Evolutionary conservation across 2,888 invertebrate genomes (phyloP).

Genomic region (Drosophila leonis): DNA sequence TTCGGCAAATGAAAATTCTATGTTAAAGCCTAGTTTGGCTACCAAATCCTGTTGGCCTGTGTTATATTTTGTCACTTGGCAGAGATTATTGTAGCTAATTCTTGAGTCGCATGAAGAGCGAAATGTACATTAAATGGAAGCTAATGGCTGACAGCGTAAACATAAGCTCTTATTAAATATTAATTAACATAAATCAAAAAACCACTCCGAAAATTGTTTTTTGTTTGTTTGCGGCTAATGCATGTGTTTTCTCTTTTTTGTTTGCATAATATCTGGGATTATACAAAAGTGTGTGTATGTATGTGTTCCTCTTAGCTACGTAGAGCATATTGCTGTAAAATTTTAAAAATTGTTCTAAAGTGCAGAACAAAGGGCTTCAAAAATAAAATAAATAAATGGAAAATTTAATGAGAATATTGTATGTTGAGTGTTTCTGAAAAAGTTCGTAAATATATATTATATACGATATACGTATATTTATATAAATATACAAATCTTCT

Average conservation of each 20-base stretch:
- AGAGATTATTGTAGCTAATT: constrained; percentile 61
- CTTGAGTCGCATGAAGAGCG: constrained; percentile 1
- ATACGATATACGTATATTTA: no score
- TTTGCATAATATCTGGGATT: constrained; percentile 28
- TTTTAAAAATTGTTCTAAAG: constrained; percentile 51
- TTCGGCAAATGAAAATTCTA: background rate
- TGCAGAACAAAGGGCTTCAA: constrained; percentile 1
- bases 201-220: constrained; percentile 42
- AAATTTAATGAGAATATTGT: background rate
- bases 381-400: background rate
- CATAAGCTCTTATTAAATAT: constrained; percentile 69
- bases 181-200: constrained; percentile 77
- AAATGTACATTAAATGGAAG: constrained; percentile 2
- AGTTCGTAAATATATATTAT: background rate
- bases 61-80: constrained; percentile 49
- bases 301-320: constrained; percentile 31
- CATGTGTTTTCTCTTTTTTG: constrained; percentile 13
- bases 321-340: constrained; percentile 54
- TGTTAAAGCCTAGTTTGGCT: background rate
- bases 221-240: constrained; percentile 29
- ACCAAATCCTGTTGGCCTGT: constrained; percentile 1
- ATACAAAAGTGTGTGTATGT: constrained; percentile 21
- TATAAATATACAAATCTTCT: background rate
- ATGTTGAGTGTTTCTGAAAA: background rate
- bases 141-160: constrained; percentile 22